Conservation (phyloP, 53 echinoderm and acorn worm species). For the Echinometra lucunter region DNA sequence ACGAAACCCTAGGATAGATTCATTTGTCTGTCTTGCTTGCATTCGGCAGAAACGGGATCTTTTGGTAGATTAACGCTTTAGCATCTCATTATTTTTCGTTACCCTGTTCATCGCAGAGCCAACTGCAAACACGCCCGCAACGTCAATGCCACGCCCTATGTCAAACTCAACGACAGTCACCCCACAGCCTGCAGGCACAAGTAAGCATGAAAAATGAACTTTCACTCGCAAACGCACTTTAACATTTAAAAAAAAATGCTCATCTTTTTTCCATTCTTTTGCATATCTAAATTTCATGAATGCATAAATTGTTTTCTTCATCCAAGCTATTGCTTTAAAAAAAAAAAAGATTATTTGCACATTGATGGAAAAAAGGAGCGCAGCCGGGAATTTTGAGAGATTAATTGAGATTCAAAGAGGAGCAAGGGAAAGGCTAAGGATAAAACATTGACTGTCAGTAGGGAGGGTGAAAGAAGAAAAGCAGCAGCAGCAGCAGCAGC, state of each 20-base stretch:
- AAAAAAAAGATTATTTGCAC: too few species aligned
- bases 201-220: conserved; percentile 41
- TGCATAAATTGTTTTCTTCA: not conserved
- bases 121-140: conserved; percentile 44
- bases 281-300: not conserved
- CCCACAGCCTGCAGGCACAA: conserved; percentile 39
- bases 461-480: too few species aligned
- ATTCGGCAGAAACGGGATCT: not conserved
- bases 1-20: too few species aligned
- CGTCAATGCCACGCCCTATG: conserved; percentile 47
- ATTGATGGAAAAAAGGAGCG: too few species aligned
- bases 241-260: not conserved
- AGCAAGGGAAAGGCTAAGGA: too few species aligned
- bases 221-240: not conserved
- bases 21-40: not conserved
- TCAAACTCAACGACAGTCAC: conserved; percentile 63
- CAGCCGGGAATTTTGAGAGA: too few species aligned
- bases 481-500: too few species aligned
- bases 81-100: not conserved
- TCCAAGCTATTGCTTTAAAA: not conserved
- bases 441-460: too few species aligned
- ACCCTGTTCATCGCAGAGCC: conserved; percentile 45
- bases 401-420: too few species aligned
- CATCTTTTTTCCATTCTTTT: not conserved
- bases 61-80: not conserved